Evolutionary conservation across 2,113 vertebrate species (phyloP).

Genomic region (Isurus oxyrinchus): DNA sequence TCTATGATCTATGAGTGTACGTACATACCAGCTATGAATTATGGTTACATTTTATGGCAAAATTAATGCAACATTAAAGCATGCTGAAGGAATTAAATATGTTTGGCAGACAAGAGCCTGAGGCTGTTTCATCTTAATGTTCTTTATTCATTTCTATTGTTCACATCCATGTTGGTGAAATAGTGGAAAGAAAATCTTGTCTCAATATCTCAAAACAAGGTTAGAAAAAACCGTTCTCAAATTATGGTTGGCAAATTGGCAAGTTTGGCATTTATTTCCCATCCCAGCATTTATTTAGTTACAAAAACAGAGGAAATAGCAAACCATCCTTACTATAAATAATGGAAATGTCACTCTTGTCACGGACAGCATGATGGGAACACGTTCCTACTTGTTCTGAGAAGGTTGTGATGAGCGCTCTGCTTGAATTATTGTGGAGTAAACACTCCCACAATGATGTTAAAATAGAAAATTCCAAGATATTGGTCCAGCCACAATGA

Average conservation of each 20-base stretch:
- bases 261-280: neutral
- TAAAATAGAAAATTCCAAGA: neutral
- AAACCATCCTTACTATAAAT: neutral
- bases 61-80: conserved; percentile 16
- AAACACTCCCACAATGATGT: neutral
- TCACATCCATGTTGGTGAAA: neutral
- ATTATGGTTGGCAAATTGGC: neutral
- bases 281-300: neutral
- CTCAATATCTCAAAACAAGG: neutral
- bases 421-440: neutral
- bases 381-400: neutral
- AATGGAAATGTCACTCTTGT: neutral
- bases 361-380: too few relatives aligned
- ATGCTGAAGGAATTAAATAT: neutral
- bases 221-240: neutral
- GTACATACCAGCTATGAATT: neutral
- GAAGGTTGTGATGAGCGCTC: neutral
- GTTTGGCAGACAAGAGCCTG: neutral
- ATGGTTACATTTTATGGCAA: neutral
- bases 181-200: neutral
- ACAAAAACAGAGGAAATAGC: neutral
- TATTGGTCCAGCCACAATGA: neutral
- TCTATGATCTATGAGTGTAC: neutral
- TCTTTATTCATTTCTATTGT: neutral
- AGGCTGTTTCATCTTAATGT: conserved; percentile 2